Percentiles rank a stretch among this genome's conserved stretches.
Conservation (phyloP, 2,888 invertebrate genomes). For the Dicyrtoma fusca region DNA sequence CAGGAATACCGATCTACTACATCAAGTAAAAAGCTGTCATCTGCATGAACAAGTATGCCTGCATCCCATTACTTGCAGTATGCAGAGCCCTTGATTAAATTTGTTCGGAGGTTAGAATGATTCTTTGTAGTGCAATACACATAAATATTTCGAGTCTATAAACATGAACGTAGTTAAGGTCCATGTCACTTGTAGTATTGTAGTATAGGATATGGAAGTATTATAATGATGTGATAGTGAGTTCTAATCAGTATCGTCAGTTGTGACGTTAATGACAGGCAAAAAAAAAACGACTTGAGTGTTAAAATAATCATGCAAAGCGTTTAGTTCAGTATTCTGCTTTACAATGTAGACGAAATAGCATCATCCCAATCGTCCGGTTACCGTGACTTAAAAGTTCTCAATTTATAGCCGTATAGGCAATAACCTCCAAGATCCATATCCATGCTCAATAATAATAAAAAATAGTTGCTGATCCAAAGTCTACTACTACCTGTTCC, state of each 20-base stretch:
- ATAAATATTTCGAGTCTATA: no score
- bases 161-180: no score
- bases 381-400: constrained; percentile 9
- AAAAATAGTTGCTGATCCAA: no score
- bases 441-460: not conserved
- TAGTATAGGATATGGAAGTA: no score
- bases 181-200: no score
- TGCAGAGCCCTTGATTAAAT: no score
- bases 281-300: constrained; percentile 4
- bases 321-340: constrained; percentile 7
- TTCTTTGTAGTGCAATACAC: no score
- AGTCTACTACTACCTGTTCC: not conserved
- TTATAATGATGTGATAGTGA: not conserved
- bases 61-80: no score
- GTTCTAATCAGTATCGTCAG: not conserved
- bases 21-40: no score
- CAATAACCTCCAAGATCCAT: not conserved
- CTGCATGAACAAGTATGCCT: no score
- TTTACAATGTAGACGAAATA: constrained; percentile 33
- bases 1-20: no score
- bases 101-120: no score
- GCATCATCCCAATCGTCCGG: constrained; percentile 26
- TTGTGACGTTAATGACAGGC: constrained; percentile 21
- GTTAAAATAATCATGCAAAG: constrained; percentile 21
- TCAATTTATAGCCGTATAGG: not conserved